Conservation (phyloP, 2,888 invertebrate genomes). For the Cheilosia urbana region DNA sequence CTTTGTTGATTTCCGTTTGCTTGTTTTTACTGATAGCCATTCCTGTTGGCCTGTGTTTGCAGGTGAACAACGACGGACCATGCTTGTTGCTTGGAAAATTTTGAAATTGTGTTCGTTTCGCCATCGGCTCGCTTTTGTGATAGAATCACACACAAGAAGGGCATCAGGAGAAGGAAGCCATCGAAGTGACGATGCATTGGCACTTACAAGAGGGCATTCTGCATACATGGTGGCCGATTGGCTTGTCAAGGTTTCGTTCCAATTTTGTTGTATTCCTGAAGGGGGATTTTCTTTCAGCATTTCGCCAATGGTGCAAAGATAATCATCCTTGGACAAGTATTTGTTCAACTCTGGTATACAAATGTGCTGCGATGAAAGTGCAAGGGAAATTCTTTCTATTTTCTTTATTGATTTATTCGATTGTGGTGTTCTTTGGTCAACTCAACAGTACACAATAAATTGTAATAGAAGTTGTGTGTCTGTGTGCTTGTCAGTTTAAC, state of each 20-base stretch:
- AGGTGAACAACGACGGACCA: conserved; percentile 32
- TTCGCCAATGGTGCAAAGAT: conserved; percentile 38
- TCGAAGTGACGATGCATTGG: conserved; percentile 13
- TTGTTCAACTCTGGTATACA: conserved; percentile 2
- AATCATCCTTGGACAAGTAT: conserved; percentile 49
- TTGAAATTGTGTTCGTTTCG: conserved; percentile 19
- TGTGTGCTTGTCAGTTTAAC: neutral
- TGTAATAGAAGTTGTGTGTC: neutral
- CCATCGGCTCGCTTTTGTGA: neutral
- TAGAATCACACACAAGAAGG: neutral
- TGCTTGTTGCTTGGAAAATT: conserved; percentile 55
- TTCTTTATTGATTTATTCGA: conserved; percentile 26
- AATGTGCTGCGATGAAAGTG: conserved; percentile 32
- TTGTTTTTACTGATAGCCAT: conserved; percentile 9
- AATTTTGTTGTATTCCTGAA: conserved; percentile 20
- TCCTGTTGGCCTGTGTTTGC: conserved; percentile 20
- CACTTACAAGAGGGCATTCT: conserved; percentile 1
- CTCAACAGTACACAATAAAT: neutral
- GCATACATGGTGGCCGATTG: neutral
- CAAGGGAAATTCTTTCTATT: conserved; percentile 38
- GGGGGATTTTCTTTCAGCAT: conserved; percentile 9
- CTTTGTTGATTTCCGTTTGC: neutral
- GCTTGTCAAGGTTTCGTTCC: conserved; percentile 66
- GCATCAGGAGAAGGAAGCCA: conserved; percentile 19
- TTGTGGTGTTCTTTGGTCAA: neutral